Evolutionary conservation across 2,888 invertebrate genomes (phyloP), one percentile per base, ranked within the genome.

Genomic region (Cactoblastis cactorum): DNA sequence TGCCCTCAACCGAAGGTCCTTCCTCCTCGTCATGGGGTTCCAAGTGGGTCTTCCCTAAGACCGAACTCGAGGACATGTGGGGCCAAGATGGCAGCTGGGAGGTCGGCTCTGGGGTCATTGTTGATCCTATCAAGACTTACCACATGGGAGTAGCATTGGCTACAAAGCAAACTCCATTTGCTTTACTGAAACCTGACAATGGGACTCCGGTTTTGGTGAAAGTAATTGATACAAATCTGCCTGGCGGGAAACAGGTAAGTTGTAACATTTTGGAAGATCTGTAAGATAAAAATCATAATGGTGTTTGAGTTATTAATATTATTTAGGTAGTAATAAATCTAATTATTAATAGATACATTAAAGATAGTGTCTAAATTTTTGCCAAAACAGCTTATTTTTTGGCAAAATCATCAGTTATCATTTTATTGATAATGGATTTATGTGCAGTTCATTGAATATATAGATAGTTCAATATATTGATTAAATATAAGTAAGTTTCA

Each of bases 81-180:
- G 57, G 50, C 34, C 54, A 76, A 1, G 56, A 59, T 1, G 62
- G 69, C 11, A 43, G 15, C 11, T 75, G 71, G 69, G 62, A 65
- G 0, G 65, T 77, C 54, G 68, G 71, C 22, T 77, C 88, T 52
- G 92, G 93, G 0, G 92, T 94, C 15, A 80, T 94, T 1, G 93
- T 94, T n/a, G 93, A 94, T 56, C 92, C 92, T 32, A 94, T 94
- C 54, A 92, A 92, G 62, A 94, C 94, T 0, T 92, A 92, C 54
- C 94, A 94, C 3, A 94, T 94, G 94, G 91, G 91, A 46, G 90
- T 91, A 6, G 94, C 94, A 3, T 64, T 92, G 53, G 83, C 91
- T 4, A 91, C 91, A 1, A 92, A 92, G 39, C 93, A 94, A 71
- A 93, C 92, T 0, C 94, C 94, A 0, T 95, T 94, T 66, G 94